Percentiles rank a stretch among this genome's conserved stretches.
Conservation (phyloP, 2,888 invertebrate species). For the Cosmopolites sordidus region DNA sequence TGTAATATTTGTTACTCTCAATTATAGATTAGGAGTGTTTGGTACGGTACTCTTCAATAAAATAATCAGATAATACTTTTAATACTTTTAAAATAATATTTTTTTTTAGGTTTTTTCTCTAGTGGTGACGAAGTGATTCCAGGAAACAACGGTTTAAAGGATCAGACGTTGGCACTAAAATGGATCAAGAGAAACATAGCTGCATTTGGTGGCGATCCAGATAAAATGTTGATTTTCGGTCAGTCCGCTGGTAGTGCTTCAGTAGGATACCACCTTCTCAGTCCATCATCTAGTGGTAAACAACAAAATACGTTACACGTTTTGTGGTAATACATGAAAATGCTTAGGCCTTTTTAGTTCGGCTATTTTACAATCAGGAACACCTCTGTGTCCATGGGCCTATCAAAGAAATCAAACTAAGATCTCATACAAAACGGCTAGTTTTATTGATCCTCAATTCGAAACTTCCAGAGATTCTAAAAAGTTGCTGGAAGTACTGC, state of each 20-base stretch:
- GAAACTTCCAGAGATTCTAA: conserved; percentile 11
- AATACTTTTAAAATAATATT: neutral
- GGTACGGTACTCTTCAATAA: conserved; percentile 11
- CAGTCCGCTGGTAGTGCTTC: conserved; percentile 21
- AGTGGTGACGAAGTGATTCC: conserved; percentile 19
- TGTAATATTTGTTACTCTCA: conserved; percentile 19
- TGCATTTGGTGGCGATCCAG: conserved; percentile 22
- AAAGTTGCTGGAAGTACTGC: conserved; percentile 17
- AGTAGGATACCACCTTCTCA: conserved; percentile 17
- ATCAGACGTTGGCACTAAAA: conserved; percentile 19
- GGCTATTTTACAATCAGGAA: conserved; percentile 20
- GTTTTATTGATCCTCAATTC: conserved; percentile 12
- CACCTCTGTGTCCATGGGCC: conserved; percentile 20
- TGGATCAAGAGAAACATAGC: conserved; percentile 19
- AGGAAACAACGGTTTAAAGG: conserved; percentile 23
- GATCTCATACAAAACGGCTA: conserved; percentile 14
- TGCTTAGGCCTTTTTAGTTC: conserved; percentile 15
- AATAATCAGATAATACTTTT: too few relatives aligned
- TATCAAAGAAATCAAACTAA: conserved; percentile 22
- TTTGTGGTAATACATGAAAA: neutral
- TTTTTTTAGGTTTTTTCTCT: conserved; percentile 18
- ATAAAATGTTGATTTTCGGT: conserved; percentile 23
- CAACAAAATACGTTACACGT: neutral
- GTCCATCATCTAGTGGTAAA: conserved; percentile 12
- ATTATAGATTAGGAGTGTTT: conserved; percentile 24